phyloP scores from a whole-genome alignment of 2,113 vertebrate species.

The Thalassoma bifasciatum region DNA sequence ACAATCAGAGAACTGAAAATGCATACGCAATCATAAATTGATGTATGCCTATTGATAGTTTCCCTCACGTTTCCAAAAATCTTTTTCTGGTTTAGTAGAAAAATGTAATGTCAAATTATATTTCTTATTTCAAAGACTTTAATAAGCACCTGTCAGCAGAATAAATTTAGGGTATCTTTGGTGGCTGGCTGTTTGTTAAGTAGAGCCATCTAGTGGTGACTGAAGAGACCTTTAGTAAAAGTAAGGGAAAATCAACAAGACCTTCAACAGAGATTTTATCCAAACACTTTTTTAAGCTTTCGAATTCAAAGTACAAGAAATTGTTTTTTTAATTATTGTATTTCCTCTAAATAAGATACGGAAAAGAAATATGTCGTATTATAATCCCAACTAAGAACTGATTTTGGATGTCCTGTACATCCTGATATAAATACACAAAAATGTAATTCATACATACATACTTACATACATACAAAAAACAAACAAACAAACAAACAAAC shows the following conservation, averaged over 20 bases:
- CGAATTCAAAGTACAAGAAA: too few species aligned
- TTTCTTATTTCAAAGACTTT: not conserved
- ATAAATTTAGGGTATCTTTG: not conserved
- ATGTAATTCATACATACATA: too few species aligned
- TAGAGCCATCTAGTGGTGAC: slow-evolving; percentile 79
- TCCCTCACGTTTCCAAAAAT: not conserved
- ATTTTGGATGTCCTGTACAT: too few species aligned
- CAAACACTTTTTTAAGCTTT: too few species aligned
- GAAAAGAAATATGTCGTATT: too few species aligned
- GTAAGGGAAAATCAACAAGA: not conserved
- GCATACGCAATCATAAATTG: not conserved
- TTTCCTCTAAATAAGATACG: not conserved
- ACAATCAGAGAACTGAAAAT: too few species aligned
- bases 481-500: too few species aligned
- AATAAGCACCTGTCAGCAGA: slow-evolving; percentile 30
- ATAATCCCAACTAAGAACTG: too few species aligned
- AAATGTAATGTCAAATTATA: not conserved
- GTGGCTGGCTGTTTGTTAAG: slow-evolving; percentile 56
- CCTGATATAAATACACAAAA: too few species aligned
- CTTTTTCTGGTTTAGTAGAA: not conserved
- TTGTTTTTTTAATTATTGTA: too few species aligned
- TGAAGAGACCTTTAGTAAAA: slow-evolving; percentile 41
- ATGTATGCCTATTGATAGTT: not conserved
- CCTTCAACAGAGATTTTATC: not conserved
- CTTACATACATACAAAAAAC: too few species aligned